phyloP scores from a whole-genome alignment of 1,140 invertebrate species.

The Formica selysi region DNA sequence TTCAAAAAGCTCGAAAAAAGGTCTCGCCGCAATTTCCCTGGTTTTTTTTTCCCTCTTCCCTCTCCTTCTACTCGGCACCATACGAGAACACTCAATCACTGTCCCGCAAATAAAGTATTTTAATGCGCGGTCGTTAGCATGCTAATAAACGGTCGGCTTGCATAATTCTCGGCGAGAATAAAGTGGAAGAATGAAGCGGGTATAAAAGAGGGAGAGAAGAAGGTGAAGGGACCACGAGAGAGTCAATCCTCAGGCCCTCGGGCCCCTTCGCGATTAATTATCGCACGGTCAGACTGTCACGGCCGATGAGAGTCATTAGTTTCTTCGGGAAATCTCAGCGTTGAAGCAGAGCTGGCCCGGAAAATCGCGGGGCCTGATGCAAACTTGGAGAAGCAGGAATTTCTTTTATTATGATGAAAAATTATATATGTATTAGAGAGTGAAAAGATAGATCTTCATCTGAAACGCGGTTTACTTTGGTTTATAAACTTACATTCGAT shows the following conservation, averaged over 20 bases:
- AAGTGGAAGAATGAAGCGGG: conserved; percentile 53
- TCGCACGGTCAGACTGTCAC: conserved; percentile 65
- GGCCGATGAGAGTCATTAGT: conserved; percentile 77
- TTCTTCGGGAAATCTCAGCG: conserved; percentile 69
- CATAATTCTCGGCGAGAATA: conserved; percentile 63
- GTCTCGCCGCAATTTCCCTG: conserved; percentile 56
- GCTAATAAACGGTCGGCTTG: conserved; percentile 71
- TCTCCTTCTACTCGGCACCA: not conserved
- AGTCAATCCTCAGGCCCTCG: conserved; percentile 69
- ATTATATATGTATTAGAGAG: not conserved
- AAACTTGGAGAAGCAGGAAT: not conserved
- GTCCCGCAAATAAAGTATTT: conserved; percentile 63
- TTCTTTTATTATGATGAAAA: not conserved
- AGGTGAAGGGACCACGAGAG: conserved; percentile 52
- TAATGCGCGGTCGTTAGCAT: conserved; percentile 65
- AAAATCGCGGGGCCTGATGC: conserved; percentile 47
- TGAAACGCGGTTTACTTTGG: not conserved
- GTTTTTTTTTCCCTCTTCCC: not conserved
- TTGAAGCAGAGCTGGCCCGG: conserved; percentile 8
- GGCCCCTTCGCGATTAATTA: conserved; percentile 78
- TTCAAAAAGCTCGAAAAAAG: conserved; percentile 64
- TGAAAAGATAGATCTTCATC: not conserved
- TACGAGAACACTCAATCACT: conserved; percentile 63
- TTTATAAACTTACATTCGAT: not conserved
- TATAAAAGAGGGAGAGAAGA: conserved; percentile 50